Percentiles rank a stretch among this genome's conserved stretches.
Conservation (phyloP, 37 sponge, comb jelly and placozoan genomes). For the Chondrosia reniformis region DNA sequence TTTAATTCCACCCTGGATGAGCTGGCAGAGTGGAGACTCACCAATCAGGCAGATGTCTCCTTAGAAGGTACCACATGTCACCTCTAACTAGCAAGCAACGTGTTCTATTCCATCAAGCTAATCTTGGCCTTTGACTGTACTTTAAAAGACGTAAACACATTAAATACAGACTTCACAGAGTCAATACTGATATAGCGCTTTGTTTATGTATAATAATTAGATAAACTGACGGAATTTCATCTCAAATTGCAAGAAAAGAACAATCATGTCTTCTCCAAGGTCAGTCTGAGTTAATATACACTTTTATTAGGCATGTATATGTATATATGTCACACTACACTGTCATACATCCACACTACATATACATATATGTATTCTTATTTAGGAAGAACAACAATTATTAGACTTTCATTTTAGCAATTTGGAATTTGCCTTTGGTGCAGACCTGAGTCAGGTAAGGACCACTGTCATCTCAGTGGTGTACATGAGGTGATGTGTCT, state of each 20-base stretch:
- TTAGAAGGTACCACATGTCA: constrained; percentile 53
- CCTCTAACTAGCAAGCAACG: not conserved
- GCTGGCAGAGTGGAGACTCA: constrained; percentile 71
- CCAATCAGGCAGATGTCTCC: constrained; percentile 30
- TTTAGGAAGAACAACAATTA: constrained; percentile 60
- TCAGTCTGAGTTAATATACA: no score
- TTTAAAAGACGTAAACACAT: no score
- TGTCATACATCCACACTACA: no score
- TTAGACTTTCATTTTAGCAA: constrained; percentile 85
- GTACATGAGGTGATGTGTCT: not conserved
- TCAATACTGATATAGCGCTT: not conserved
- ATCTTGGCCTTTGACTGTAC: no score
- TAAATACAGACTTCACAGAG: not conserved
- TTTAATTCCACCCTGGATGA: constrained; percentile 72
- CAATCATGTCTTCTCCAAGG: not conserved
- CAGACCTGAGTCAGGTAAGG: constrained; percentile 58
- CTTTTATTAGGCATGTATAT: no score
- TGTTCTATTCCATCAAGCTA: no score
- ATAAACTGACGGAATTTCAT: not conserved
- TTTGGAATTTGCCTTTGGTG: constrained; percentile 90
- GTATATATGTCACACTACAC: no score
- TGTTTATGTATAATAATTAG: not conserved
- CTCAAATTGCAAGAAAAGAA: not conserved
- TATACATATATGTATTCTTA: constrained; percentile 14
- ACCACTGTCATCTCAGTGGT: not conserved